phyloP scores from a whole-genome alignment of 2,797 vertebrate species.

The Columba guinea region DNA sequence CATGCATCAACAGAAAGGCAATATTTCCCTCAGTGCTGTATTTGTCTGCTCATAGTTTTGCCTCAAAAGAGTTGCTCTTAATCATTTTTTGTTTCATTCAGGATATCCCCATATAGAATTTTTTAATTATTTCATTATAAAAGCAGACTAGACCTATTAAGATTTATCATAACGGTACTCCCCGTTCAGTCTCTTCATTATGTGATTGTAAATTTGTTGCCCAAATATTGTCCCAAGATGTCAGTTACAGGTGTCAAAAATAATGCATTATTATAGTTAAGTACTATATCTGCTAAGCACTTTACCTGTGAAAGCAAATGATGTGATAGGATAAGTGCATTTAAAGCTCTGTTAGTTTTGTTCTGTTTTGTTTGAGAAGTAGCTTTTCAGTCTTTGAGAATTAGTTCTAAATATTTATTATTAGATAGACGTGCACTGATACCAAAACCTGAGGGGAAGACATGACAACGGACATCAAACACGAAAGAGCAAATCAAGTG shows the following conservation, averaged over 20 bases:
- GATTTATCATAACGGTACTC: neutral
- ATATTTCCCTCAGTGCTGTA: neutral
- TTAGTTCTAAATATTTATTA: neutral
- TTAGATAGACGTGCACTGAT: neutral
- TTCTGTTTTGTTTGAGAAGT: neutral
- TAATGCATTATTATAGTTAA: neutral
- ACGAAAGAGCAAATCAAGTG: neutral
- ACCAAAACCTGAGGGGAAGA: neutral
- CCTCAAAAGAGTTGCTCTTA: neutral
- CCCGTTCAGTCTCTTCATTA: neutral
- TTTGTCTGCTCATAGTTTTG: neutral
- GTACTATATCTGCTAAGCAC: neutral
- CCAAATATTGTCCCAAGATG: neutral
- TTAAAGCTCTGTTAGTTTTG: neutral
- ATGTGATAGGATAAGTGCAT: neutral
- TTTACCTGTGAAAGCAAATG: neutral
- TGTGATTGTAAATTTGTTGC: neutral
- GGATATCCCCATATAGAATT: neutral
- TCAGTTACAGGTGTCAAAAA: neutral
- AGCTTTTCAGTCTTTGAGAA: neutral
- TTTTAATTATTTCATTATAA: neutral
- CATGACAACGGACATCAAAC: neutral
- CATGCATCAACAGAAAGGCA: conserved; percentile 1
- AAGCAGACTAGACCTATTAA: neutral
- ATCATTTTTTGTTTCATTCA: neutral